Evolutionary conservation across 1,140 invertebrate species (phyloP).

Genomic region (Berghia stephanieae): DNA sequence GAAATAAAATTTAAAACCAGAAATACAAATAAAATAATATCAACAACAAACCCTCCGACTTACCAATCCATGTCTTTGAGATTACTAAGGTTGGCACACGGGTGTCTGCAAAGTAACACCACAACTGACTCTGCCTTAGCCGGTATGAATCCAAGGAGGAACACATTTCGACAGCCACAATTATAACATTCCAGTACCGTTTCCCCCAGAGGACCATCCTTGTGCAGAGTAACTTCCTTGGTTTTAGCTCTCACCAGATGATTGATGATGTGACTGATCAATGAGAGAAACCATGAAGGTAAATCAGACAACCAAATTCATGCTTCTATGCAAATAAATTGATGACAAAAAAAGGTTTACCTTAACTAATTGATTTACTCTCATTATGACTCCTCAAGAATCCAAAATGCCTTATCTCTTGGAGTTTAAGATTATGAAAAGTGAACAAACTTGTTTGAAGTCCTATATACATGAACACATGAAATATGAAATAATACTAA

Average conservation of each 20-base stretch:
- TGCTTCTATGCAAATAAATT: not conserved
- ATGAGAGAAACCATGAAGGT: not conserved
- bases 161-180: constrained; percentile 92
- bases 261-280: constrained; percentile 93
- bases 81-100: constrained; percentile 95
- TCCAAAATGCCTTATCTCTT: no score
- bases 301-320: not conserved
- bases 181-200: constrained; percentile 98
- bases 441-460: no score
- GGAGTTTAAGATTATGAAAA: no score
- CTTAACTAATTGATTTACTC: no score
- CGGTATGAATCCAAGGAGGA: constrained; percentile 98
- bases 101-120: constrained; percentile 96
- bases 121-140: constrained; percentile 99
- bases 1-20: no score
- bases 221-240: constrained; percentile 98
- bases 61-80: constrained; percentile 98
- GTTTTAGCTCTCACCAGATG: constrained; percentile 98
- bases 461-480: no score
- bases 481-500: no score
- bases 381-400: no score
- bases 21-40: no score
- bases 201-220: constrained; percentile 96
- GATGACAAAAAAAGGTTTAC: no score
- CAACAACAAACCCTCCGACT: no score